Evolutionary conservation across 2,888 invertebrate genomes (phyloP).

Genomic region (Entomobrya multifasciata): DNA sequence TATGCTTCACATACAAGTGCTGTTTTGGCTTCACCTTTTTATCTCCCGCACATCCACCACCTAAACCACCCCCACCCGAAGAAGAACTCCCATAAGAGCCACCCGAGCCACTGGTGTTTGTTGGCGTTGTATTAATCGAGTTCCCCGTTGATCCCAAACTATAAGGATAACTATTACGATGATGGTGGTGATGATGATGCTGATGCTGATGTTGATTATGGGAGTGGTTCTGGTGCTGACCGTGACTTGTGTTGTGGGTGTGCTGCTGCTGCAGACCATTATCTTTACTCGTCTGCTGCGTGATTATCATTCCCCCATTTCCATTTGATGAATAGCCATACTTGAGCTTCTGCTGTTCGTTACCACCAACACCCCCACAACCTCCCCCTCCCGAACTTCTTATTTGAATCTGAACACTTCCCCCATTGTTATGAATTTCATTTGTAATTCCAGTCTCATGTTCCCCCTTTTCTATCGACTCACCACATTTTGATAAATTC

Average conservation of each 20-base stretch:
- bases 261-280: constrained; percentile 38
- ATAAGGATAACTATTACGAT: constrained; percentile 53
- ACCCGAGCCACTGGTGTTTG: constrained; percentile 74
- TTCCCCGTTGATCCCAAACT: constrained; percentile 68
- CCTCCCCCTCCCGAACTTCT: no score
- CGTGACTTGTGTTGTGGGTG: constrained; percentile 44
- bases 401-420: constrained; percentile 72
- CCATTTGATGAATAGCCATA: constrained; percentile 46
- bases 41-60: no score
- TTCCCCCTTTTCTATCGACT: constrained; percentile 1
- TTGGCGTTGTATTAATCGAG: constrained; percentile 72
- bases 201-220: constrained; percentile 39
- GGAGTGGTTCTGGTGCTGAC: constrained; percentile 38
- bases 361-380: no score
- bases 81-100: constrained; percentile 67
- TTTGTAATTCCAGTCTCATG: constrained; percentile 56
- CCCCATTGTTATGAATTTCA: constrained; percentile 68
- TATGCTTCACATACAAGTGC: constrained; percentile 75
- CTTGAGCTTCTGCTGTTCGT: no score
- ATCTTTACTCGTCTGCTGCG: constrained; percentile 38
- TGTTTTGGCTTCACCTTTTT: constrained; percentile 70
- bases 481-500: constrained; percentile 47
- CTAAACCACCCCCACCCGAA: no score
- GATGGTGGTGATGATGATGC: constrained; percentile 39
- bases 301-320: constrained; percentile 54